Percentiles rank a stretch among this genome's conserved stretches.
Evolutionary conservation across 2,797 vertebrate species (phyloP).

Genomic region (Mallotus villosus): DNA sequence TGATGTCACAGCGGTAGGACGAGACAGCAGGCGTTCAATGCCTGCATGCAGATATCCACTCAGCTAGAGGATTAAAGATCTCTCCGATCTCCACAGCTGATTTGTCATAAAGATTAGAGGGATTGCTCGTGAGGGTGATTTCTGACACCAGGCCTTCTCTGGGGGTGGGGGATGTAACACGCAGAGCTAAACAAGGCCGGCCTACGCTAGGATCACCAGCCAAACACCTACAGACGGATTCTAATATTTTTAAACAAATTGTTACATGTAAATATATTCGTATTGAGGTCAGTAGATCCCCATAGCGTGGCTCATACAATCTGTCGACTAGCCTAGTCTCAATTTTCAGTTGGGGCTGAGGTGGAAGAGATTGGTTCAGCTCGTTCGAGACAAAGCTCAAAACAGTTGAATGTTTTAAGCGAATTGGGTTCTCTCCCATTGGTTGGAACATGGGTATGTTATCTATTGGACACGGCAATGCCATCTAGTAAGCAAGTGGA

Average conservation of each 20-base stretch:
- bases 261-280: neutral
- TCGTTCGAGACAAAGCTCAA: neutral
- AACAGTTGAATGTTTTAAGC: neutral
- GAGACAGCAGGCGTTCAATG: constrained; percentile 43
- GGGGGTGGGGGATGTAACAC: neutral
- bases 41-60: constrained; percentile 57
- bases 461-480: constrained; percentile 14
- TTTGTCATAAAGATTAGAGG: constrained; percentile 66
- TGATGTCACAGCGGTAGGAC: constrained; percentile 27
- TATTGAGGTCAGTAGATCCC: neutral
- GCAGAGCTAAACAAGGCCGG: neutral
- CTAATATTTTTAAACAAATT: neutral
- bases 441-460: constrained; percentile 31
- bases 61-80: constrained; percentile 55
- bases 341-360: neutral
- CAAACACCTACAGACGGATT: neutral
- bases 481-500: constrained; percentile 18
- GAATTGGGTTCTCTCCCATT: neutral
- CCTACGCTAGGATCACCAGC: neutral
- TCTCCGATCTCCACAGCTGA: constrained; percentile 52
- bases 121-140: constrained; percentile 18
- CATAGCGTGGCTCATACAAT: neutral
- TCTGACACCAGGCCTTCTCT: neutral
- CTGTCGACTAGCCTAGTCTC: neutral
- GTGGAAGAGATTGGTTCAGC: neutral